Base-by-base conservation (phyloP, 2,888 invertebrate species). In the Sphaerophoria rueppellii region DNA sequence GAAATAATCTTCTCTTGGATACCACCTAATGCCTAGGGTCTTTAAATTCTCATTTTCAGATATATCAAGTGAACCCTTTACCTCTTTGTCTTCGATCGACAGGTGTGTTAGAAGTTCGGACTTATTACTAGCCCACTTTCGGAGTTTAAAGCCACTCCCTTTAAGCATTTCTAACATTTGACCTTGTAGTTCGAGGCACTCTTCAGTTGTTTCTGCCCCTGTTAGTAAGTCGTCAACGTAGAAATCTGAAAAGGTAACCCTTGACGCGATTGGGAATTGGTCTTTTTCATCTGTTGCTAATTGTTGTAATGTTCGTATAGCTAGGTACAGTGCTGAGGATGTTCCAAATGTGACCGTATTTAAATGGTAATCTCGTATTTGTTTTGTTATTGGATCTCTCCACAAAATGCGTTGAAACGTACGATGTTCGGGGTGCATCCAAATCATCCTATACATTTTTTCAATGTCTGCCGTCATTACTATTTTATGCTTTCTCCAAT, bases 351-450 rank as follows among this genome's bases (percentile, higher is more conserved):
- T 24, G 24, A 24, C 24, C 24, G 24, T 24, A 24, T 24, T 24
- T 24, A 24, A 24, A 24, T 24, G 1, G 24, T 24, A 24, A 24
- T 24, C 24, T 24, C 24, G 24, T 24, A 24, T 24, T 24, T 24
- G 24, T 24, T 24, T 24, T 24, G 24, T 24, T 24, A 24, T 24
- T 24, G 24, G 24, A 24, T 24, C 24, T 24, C 24, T 24, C 24
- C 24, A 24, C 24, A 24, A 24, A 24, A 24, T 24, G 24, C 24
- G 24, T 32, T 54, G 54, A 14, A 54, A 54, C 0, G 32, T 54
- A 11, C 54, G 54, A 34, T 54, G 54, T 32, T 32, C 54, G 24
- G 54, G 54, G 32, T 54, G 54, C 54, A 54, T 54, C 54, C 54
- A 54, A 54, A 54, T 54, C 32, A 54, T 54, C 32, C 32, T 24